Conservation (phyloP, 2,888 invertebrate species). For the Tryphoninae sp. region DNA sequence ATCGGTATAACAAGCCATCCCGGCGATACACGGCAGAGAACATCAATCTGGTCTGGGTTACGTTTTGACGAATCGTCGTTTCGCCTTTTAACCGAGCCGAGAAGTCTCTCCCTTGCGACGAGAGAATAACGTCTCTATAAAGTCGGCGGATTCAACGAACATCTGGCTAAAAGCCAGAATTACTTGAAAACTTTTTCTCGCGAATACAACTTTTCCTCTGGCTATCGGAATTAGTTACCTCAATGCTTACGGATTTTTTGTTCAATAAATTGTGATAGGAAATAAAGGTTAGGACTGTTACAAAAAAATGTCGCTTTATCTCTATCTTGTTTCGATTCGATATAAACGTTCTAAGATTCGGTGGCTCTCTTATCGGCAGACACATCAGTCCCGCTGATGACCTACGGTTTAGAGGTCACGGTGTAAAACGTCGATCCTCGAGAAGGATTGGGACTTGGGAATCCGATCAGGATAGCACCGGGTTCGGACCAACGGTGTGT, state of each 20-base stretch:
- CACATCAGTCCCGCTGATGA: slow-evolving; percentile 63
- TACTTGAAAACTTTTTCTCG: neutral
- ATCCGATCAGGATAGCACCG: slow-evolving; percentile 32
- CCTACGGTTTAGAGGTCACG: slow-evolving; percentile 64
- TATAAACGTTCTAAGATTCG: slow-evolving; percentile 30
- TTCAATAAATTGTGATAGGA: no score
- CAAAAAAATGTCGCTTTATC: slow-evolving; percentile 6
- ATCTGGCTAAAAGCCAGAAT: slow-evolving; percentile 47
- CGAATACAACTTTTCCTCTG: slow-evolving; percentile 18
- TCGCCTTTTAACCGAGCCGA: slow-evolving; percentile 40
- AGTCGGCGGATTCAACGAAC: slow-evolving; percentile 39
- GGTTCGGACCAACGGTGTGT: slow-evolving; percentile 9
- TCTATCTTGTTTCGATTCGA: neutral
- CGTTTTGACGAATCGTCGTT: slow-evolving; percentile 77
- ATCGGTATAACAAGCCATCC: slow-evolving; percentile 77
- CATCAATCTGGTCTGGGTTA: slow-evolving; percentile 76
- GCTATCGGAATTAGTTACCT: neutral
- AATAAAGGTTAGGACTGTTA: no score
- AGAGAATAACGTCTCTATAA: slow-evolving; percentile 56
- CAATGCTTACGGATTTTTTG: no score
- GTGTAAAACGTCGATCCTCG: slow-evolving; percentile 67
- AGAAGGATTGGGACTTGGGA: slow-evolving; percentile 61
- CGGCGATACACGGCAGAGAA: slow-evolving; percentile 68
- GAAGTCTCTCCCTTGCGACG: neutral
- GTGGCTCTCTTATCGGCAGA: slow-evolving; percentile 61